These are phyloP conservation scores for Eupeodes luniger DNA, from an alignment of 2,888 invertebrate species.

Conservation along the genomic window DNA sequence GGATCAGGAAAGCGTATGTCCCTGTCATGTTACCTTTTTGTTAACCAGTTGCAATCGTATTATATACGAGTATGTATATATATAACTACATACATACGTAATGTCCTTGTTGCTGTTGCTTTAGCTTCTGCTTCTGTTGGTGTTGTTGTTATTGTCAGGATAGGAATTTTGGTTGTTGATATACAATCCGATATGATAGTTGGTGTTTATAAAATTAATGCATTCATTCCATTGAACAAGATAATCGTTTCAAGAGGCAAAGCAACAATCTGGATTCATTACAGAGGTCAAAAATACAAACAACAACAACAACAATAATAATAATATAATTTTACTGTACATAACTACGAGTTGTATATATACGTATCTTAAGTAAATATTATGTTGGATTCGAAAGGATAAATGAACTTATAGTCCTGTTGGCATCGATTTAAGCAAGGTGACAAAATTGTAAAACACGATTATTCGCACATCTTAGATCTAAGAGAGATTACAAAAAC, in stretches of 20 bases:
- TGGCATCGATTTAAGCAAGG: slow-evolving; percentile 47
- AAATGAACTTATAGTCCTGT: slow-evolving; percentile 13
- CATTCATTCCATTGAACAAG: slow-evolving; percentile 72
- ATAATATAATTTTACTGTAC: slow-evolving; percentile 9
- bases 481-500: slow-evolving; percentile 44
- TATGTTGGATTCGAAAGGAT: background rate
- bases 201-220: slow-evolving; percentile 56
- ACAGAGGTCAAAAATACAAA: slow-evolving; percentile 25
- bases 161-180: slow-evolving; percentile 36
- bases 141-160: slow-evolving; percentile 29
- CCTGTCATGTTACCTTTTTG: slow-evolving; percentile 69
- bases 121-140: background rate
- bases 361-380: slow-evolving; percentile 43
- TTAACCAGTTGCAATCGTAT: slow-evolving; percentile 72
- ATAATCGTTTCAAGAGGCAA: slow-evolving; percentile 72
- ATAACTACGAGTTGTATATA: background rate
- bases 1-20: slow-evolving; percentile 60
- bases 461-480: slow-evolving; percentile 69
- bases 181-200: slow-evolving; percentile 38
- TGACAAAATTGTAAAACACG: slow-evolving; percentile 65
- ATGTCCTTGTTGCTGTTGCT: slow-evolving; percentile 23
- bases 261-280: slow-evolving; percentile 59
- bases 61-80: background rate
- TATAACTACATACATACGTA: too few relatives aligned
- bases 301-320: background rate